A percentile compares a stretch with the other conserved stretches of the same genome.
phyloP scores from a whole-genome alignment of 2,888 invertebrate species.

The Sinopyrophorus schimmeli region DNA sequence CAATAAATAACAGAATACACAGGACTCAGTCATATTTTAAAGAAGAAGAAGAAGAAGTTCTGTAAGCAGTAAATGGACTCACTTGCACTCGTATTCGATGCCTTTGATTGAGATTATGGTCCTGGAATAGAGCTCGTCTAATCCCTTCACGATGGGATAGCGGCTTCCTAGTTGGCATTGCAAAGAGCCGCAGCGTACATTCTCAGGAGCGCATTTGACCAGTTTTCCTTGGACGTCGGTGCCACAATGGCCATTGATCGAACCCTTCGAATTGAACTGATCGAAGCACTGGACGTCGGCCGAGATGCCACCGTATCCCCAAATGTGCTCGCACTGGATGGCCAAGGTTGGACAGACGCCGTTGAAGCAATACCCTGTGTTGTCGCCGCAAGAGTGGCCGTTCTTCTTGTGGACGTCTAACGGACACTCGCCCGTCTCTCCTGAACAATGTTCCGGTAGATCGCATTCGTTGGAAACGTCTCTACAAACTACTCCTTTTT shows the following conservation, averaged over 20 bases:
- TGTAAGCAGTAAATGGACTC: slow-evolving; percentile 54
- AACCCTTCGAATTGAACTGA: slow-evolving; percentile 94
- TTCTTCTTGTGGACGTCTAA: slow-evolving; percentile 89
- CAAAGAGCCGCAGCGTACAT: slow-evolving; percentile 90
- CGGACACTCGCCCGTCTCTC: slow-evolving; percentile 88
- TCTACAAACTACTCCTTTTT: slow-evolving; percentile 78
- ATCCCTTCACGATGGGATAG: slow-evolving; percentile 76
- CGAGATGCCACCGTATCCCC: slow-evolving; percentile 85
- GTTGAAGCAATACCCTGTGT: slow-evolving; percentile 69
- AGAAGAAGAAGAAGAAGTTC: background rate
- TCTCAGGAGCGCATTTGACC: slow-evolving; percentile 78
- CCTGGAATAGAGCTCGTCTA: slow-evolving; percentile 82
- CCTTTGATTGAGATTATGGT: slow-evolving; percentile 90
- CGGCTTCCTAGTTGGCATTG: slow-evolving; percentile 90
- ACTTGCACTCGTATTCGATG: slow-evolving; percentile 96
- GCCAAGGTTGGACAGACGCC: slow-evolving; percentile 88
- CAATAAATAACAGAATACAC: too few relatives aligned
- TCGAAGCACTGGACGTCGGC: slow-evolving; percentile 90
- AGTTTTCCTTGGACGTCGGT: slow-evolving; percentile 70
- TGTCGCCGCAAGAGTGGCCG: slow-evolving; percentile 76
- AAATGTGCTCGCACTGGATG: slow-evolving; percentile 88
- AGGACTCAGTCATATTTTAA: too few relatives aligned
- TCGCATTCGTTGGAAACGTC: slow-evolving; percentile 91
- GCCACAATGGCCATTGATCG: slow-evolving; percentile 95
- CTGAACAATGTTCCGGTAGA: slow-evolving; percentile 92